These are phyloP conservation scores for Tillus elongatus DNA, from an alignment of 2,888 invertebrate genomes.

Conservation along the genomic window DNA sequence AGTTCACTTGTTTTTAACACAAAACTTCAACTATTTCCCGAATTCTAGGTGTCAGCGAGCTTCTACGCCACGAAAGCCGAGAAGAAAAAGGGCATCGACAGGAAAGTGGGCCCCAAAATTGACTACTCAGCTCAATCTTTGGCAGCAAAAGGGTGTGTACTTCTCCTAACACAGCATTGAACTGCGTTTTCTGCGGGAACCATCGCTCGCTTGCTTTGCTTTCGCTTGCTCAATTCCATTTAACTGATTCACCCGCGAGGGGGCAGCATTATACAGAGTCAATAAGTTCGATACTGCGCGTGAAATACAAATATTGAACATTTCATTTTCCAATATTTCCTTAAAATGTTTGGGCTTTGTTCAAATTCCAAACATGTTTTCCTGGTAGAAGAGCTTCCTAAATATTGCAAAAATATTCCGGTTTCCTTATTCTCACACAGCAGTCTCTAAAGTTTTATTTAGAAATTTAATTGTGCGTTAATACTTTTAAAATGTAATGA, in stretches of 20 bases:
- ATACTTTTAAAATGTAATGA: too few relatives aligned
- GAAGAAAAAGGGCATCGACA: constrained; percentile 39
- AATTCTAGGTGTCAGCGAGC: too few relatives aligned
- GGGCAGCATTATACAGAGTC: constrained; percentile 35
- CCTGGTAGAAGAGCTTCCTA: too few relatives aligned
- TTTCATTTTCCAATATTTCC: too few relatives aligned
- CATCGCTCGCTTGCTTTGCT: constrained; percentile 33
- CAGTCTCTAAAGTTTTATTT: too few relatives aligned
- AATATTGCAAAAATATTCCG: too few relatives aligned
- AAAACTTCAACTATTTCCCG: too few relatives aligned
- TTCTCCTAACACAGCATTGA: constrained; percentile 13
- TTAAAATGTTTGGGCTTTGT: too few relatives aligned
- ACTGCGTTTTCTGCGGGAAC: constrained; percentile 27
- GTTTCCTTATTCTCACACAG: too few relatives aligned
- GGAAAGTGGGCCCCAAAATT: constrained; percentile 41
- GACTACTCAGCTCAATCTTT: constrained; percentile 53
- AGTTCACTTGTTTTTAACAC: too few relatives aligned
- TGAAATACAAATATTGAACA: constrained; percentile 18
- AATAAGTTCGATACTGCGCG: constrained; percentile 41
- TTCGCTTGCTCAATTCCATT: constrained; percentile 20
- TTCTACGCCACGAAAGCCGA: constrained; percentile 39
- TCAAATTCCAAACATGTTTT: too few relatives aligned
- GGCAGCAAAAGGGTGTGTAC: constrained; percentile 60
- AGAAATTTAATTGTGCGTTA: too few relatives aligned
- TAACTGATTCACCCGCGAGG: constrained; percentile 17